Evolutionary conservation across 2,888 invertebrate species (phyloP).

Genomic region (Deladenus siricidicola): DNA sequence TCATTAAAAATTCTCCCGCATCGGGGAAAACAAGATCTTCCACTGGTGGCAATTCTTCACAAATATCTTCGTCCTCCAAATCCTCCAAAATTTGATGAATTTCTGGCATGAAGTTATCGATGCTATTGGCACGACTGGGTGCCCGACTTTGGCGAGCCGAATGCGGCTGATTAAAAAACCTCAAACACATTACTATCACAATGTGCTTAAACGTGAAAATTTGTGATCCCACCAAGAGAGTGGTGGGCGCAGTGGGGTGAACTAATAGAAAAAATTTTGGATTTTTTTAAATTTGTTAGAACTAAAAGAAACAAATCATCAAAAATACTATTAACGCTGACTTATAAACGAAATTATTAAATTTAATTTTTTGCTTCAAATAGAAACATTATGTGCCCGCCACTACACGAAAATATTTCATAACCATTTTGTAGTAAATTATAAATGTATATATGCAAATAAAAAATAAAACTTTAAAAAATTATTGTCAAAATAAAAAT

Average conservation of each 20-base stretch:
- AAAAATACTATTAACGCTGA: too few relatives aligned
- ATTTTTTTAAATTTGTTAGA: too few relatives aligned
- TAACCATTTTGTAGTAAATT: background rate
- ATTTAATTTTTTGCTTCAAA: too few relatives aligned
- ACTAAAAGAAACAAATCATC: too few relatives aligned
- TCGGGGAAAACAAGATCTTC: background rate
- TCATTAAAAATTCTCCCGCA: background rate
- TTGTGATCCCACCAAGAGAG: too few relatives aligned
- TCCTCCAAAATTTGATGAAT: conserved; percentile 6
- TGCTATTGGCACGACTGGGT: conserved; percentile 20
- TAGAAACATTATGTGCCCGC: too few relatives aligned
- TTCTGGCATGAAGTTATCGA: conserved; percentile 15
- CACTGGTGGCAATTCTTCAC: background rate
- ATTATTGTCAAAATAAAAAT: too few relatives aligned
- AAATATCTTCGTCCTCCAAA: conserved; percentile 15
- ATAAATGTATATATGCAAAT: background rate
- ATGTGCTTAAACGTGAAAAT: too few relatives aligned
- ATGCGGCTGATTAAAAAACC: conserved; percentile 11
- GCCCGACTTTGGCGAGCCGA: conserved; percentile 13
- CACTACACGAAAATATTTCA: too few relatives aligned
- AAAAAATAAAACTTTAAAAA: background rate
- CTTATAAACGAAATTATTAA: too few relatives aligned
- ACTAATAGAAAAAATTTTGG: too few relatives aligned
- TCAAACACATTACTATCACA: background rate
- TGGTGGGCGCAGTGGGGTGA: too few relatives aligned